Conservation (phyloP, 1,140 invertebrate species). For the Bombus pyrosoma region DNA sequence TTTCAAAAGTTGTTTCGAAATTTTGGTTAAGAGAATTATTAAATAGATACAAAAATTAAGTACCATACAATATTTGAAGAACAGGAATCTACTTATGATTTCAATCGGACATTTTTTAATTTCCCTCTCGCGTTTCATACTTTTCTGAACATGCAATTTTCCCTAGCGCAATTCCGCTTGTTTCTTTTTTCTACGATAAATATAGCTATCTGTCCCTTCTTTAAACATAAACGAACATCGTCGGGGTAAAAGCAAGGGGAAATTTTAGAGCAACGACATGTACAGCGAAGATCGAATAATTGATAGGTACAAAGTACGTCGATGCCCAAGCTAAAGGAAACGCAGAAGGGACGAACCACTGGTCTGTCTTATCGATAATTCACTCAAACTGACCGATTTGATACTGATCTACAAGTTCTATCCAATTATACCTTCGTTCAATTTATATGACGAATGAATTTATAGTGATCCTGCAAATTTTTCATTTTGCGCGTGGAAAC, state of each 20-base stretch:
- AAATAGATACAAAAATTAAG: not conserved
- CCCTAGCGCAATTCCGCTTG: not conserved
- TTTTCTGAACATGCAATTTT: not conserved
- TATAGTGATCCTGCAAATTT: constrained; percentile 67
- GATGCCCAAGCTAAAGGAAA: constrained; percentile 59
- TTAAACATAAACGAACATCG: not conserved
- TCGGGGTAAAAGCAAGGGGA: not conserved
- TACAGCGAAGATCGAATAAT: constrained; percentile 71
- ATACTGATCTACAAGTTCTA: constrained; percentile 47
- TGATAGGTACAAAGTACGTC: constrained; percentile 69
- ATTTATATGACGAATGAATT: constrained; percentile 75
- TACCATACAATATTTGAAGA: not conserved
- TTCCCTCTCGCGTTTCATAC: not conserved
- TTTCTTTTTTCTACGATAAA: not conserved
- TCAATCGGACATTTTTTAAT: not conserved
- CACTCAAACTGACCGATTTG: constrained; percentile 65
- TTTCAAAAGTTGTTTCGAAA: not conserved
- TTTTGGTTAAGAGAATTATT: not conserved
- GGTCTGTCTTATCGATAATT: constrained; percentile 77
- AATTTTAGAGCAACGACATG: constrained; percentile 29
- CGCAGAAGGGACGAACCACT: constrained; percentile 49
- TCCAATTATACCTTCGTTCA: constrained; percentile 46
- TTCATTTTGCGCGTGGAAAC: constrained; percentile 43
- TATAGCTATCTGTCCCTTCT: not conserved
- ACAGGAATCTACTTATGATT: not conserved